phyloP scores from a whole-genome alignment of 2,888 invertebrate genomes.

The Drosophila infuscata region DNA sequence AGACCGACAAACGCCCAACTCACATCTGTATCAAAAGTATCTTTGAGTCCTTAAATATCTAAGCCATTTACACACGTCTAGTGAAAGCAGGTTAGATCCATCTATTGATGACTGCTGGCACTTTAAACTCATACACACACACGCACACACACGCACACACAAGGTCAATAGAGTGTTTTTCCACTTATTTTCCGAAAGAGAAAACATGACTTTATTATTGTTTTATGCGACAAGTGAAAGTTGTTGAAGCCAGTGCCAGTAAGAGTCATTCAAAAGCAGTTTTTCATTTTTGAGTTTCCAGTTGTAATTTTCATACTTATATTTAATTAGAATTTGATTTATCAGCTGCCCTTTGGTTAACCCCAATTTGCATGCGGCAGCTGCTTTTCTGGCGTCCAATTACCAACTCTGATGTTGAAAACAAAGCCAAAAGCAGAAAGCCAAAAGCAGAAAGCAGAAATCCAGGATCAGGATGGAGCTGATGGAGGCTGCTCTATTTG shows the following conservation, averaged over 20 bases:
- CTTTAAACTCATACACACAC: neutral
- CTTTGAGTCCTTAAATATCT: neutral
- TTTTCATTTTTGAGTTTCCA: neutral
- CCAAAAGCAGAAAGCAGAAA: neutral
- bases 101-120: neutral
- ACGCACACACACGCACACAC: neutral
- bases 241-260: neutral
- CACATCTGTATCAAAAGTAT: neutral
- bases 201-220: neutral
- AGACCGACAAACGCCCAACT: neutral
- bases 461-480: conserved; percentile 2
- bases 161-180: neutral
- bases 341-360: conserved; percentile 29
- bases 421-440: conserved; percentile 4
- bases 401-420: conserved; percentile 9
- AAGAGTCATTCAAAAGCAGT: neutral
- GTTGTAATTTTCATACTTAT: neutral
- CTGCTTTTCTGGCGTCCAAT: conserved; percentile 51
- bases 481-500: neutral
- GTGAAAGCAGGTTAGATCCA: neutral
- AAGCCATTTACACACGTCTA: neutral
- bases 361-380: conserved; percentile 56
- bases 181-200: neutral
- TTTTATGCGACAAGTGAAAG: neutral
- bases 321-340: conserved; percentile 48